Conservation (phyloP, 2,113 vertebrate species). For the Gavia stellata region DNA sequence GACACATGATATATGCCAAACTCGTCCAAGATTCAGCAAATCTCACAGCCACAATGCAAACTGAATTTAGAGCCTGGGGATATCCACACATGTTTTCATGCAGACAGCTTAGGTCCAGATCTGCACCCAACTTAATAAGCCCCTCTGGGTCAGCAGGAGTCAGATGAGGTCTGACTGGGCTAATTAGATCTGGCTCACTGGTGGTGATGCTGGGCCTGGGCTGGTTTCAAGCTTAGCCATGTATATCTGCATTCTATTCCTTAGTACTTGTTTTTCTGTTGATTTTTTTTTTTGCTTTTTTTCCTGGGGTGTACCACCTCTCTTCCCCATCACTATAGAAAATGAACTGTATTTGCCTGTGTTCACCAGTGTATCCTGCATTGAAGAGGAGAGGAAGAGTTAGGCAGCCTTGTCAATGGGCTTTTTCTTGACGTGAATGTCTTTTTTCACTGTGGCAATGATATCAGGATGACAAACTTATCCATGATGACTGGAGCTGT, state of each 20-base stretch:
- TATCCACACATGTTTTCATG: not conserved
- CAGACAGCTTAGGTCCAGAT: not conserved
- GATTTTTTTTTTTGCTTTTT: too few species aligned
- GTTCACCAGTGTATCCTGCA: not conserved
- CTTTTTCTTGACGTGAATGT: not conserved
- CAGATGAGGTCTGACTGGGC: not conserved
- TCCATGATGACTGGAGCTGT: not conserved
- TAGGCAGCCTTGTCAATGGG: not conserved
- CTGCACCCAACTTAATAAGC: not conserved
- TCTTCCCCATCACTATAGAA: not conserved
- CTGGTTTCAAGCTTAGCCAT: not conserved
- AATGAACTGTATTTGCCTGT: not conserved
- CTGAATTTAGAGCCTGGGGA: not conserved
- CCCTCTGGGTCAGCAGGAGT: not conserved
- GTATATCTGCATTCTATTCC: not conserved
- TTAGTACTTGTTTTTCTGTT: not conserved
- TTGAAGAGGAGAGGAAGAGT: not conserved
- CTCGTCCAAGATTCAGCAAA: not conserved
- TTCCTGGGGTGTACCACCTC: not conserved
- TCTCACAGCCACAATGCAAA: not conserved
- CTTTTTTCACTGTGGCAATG: not conserved
- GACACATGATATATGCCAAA: not conserved
- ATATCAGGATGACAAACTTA: not conserved
- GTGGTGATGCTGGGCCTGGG: not conserved
- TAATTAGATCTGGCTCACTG: not conserved